These are phyloP conservation scores for Tor tambroides DNA, from an alignment of 2,113 vertebrate species.

Conservation along the genomic window DNA sequence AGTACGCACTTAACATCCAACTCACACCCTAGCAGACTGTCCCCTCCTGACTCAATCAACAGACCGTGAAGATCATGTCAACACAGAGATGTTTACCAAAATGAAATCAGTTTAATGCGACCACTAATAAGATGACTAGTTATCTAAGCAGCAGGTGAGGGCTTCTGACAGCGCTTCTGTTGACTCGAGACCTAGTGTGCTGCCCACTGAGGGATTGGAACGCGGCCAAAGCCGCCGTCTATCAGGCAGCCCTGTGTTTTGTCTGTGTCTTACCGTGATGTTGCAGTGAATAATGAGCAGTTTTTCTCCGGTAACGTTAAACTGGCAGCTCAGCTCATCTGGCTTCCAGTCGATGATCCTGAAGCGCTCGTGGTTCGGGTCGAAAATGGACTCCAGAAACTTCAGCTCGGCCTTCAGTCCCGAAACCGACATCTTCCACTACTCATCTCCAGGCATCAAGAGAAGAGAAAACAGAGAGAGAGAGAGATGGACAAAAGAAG, in stretches of 20 bases:
- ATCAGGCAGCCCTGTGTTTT: too few species aligned
- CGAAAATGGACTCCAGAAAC: constrained; percentile 97
- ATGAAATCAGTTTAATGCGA: too few species aligned
- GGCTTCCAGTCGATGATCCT: constrained; percentile 95
- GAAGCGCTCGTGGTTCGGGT: constrained; percentile 94
- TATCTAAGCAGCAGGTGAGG: too few species aligned
- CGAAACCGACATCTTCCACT: constrained; percentile 93
- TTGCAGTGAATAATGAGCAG: constrained; percentile 94
- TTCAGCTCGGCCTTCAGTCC: constrained; percentile 98
- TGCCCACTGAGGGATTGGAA: too few species aligned
- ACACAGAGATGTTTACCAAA: too few species aligned
- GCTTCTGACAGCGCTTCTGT: too few species aligned
- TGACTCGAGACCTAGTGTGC: too few species aligned
- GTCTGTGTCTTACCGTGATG: constrained; percentile 85
- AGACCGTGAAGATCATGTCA: not conserved
- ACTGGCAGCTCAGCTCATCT: constrained; percentile 95
- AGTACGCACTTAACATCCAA: not conserved
- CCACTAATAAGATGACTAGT: too few species aligned
- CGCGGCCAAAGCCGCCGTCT: too few species aligned
- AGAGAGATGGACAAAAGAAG: constrained; percentile 63
- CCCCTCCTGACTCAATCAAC: not conserved
- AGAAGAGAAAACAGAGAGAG: constrained; percentile 63
- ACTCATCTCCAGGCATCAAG: constrained; percentile 83
- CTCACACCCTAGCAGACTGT: too few species aligned
- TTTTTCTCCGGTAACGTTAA: constrained; percentile 84